Percentiles rank a stretch among this genome's conserved stretches.
These are phyloP conservation scores for Argyrosomus japonicus DNA, from an alignment of 2,113 vertebrate genomes.

Conservation along the genomic window DNA sequence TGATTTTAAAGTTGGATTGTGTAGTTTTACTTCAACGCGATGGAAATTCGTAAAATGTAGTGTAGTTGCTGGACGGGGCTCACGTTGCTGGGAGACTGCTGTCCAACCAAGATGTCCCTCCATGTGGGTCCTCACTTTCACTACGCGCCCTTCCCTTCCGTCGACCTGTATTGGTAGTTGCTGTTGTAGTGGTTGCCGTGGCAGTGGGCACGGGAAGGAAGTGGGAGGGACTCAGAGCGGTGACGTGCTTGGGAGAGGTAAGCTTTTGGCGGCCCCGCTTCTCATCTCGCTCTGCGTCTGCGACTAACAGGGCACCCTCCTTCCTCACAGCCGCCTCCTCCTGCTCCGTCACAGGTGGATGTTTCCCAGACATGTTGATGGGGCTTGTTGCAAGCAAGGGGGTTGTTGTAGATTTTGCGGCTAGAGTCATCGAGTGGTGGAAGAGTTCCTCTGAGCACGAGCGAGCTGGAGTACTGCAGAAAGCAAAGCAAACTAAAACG, in stretches of 20 bases:
- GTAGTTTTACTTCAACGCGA: conserved; percentile 30
- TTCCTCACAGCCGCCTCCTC: conserved; percentile 54
- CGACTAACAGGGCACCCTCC: neutral
- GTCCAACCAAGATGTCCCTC: conserved; percentile 77
- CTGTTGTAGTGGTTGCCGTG: conserved; percentile 39
- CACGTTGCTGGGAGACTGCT: conserved; percentile 81
- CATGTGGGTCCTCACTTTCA: conserved; percentile 67
- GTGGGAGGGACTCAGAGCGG: conserved; percentile 64
- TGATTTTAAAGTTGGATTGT: conserved; percentile 17
- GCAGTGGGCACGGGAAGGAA: conserved; percentile 85
- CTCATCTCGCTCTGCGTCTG: conserved; percentile 78
- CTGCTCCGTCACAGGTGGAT: conserved; percentile 37
- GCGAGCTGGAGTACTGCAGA: conserved; percentile 78
- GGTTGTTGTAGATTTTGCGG: conserved; percentile 40
- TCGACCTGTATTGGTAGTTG: conserved; percentile 63
- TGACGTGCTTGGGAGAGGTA: conserved; percentile 71
- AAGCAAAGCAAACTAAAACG: conserved; percentile 75
- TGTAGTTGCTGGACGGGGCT: conserved; percentile 70
- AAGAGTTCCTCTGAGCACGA: conserved; percentile 77
- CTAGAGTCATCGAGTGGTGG: conserved; percentile 66
- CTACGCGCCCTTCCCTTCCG: conserved; percentile 63
- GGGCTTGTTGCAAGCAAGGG: conserved; percentile 48
- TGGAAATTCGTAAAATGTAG: conserved; percentile 33
- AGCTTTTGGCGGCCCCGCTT: conserved; percentile 75
- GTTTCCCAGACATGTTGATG: conserved; percentile 61